A percentile compares a stretch with the other conserved stretches of the same genome.
These are phyloP conservation scores for Botia almorhae DNA, from an alignment of 2,797 vertebrate species.

Conservation along the genomic window DNA sequence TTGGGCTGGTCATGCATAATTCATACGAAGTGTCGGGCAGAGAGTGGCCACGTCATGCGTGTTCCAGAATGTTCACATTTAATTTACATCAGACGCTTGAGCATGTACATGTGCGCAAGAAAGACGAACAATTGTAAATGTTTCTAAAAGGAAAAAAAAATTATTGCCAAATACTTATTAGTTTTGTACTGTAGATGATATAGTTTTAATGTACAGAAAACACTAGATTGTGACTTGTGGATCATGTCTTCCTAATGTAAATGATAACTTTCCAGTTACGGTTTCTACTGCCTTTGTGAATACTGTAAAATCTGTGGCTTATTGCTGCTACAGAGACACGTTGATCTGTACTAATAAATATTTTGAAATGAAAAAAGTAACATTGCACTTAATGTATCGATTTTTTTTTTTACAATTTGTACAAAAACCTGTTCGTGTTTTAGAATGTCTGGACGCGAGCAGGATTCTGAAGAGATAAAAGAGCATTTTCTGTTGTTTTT, in stretches of 20 bases:
- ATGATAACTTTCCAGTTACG: neutral
- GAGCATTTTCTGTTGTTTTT: neutral
- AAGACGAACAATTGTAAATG: neutral
- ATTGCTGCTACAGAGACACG: neutral
- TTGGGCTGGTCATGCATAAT: slow-evolving; percentile 34
- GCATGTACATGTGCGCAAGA: neutral
- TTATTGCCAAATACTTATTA: slow-evolving; percentile 24
- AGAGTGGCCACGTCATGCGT: neutral
- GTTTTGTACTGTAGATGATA: slow-evolving; percentile 30
- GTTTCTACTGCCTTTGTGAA: slow-evolving; percentile 10
- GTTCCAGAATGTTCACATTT: slow-evolving; percentile 30
- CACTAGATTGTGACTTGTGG: neutral
- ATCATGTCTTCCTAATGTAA: slow-evolving; percentile 33
- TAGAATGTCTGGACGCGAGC: neutral
- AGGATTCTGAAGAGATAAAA: neutral
- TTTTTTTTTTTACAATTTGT: slow-evolving; percentile 33
- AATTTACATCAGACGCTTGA: slow-evolving; percentile 17
- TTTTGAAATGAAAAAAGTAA: slow-evolving; percentile 4
- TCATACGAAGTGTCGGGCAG: slow-evolving; percentile 7
- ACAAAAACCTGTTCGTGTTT: neutral
- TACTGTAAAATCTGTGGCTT: neutral
- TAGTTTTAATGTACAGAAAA: slow-evolving; percentile 14
- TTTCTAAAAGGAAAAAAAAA: neutral
- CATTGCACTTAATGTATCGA: slow-evolving; percentile 8
- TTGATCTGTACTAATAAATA: slow-evolving; percentile 10